Conservation (phyloP, 2,113 vertebrate species). For the Condylura cristata region DNA sequence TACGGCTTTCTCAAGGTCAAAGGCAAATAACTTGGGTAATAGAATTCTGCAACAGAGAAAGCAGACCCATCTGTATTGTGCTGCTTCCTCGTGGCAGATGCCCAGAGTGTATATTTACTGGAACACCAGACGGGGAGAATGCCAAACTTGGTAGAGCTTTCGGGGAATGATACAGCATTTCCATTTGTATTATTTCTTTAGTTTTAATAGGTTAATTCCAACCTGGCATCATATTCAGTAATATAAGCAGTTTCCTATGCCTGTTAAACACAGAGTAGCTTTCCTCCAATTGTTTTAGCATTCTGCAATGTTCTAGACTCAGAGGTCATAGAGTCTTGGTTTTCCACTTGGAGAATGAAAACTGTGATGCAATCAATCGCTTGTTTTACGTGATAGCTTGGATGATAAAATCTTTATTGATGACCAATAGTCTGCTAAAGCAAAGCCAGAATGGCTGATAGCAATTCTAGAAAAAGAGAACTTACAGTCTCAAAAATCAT, state of each 20-base stretch:
- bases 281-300: neutral
- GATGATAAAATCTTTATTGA: neutral
- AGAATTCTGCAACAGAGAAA: constrained; percentile 48
- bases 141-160: neutral
- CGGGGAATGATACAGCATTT: neutral
- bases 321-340: neutral
- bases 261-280: neutral
- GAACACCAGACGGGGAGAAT: neutral
- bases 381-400: neutral
- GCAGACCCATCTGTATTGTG: constrained; percentile 43
- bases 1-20: constrained; percentile 70
- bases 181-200: neutral
- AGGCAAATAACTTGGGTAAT: constrained; percentile 54
- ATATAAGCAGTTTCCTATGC: neutral
- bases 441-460: neutral
- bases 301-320: constrained; percentile 7
- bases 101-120: constrained; percentile 24
- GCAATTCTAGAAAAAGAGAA: neutral
- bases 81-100: constrained; percentile 6
- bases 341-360: neutral
- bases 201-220: constrained; percentile 41
- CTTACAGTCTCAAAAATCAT: neutral
- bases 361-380: neutral
- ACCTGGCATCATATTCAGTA: neutral
- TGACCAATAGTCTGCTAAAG: neutral